A percentile compares a stretch with the other conserved stretches of the same genome.
phyloP scores from a whole-genome alignment of 2,888 invertebrate species.

The Epirrhoe alternata region DNA sequence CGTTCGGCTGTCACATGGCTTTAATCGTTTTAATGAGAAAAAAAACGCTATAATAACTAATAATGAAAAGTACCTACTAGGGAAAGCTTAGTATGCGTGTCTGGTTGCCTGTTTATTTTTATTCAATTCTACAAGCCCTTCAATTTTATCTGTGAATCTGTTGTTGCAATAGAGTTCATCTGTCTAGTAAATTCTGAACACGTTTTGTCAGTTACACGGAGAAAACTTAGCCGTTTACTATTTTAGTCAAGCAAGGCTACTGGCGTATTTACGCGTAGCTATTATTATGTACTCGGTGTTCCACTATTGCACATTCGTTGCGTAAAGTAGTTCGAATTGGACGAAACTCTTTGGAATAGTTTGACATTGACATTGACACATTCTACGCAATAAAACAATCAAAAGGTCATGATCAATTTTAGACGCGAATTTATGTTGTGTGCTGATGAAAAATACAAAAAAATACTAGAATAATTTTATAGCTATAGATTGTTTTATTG shows the following conservation, averaged over 20 bases:
- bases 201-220: background rate
- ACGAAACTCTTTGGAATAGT: slow-evolving; percentile 13
- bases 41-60: no score
- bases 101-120: no score
- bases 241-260: background rate
- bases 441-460: slow-evolving; percentile 20
- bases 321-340: slow-evolving; percentile 13
- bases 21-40: no score
- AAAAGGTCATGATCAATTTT: slow-evolving; percentile 31
- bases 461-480: no score
- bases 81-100: no score
- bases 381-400: slow-evolving; percentile 28
- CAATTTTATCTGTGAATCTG: no score
- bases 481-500: no score
- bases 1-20: no score
- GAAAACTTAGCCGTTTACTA: background rate
- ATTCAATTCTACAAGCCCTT: no score
- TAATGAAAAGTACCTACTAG: no score
- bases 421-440: background rate
- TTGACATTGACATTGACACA: slow-evolving; percentile 35
- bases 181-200: background rate
- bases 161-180: no score
- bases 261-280: background rate
- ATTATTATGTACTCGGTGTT: slow-evolving; percentile 2
- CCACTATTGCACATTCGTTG: slow-evolving; percentile 34